Base-by-base conservation (phyloP, 2,797 vertebrate species). In the Schizopygopsis malacanthus region DNA sequence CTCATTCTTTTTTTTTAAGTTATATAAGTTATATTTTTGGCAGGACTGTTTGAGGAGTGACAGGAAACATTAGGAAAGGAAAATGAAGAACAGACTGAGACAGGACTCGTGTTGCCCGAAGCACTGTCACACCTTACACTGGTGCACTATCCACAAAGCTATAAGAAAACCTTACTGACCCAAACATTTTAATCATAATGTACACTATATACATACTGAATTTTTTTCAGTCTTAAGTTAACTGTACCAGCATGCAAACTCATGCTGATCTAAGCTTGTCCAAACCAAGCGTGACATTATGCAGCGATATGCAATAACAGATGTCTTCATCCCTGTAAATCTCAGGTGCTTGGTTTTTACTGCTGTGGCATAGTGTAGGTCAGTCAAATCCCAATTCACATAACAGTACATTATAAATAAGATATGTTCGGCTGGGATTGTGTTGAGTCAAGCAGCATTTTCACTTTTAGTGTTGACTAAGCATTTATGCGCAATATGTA, bases 391-490 rank as follows among this genome's bases (percentile, higher is more conserved):
- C 63, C 63, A 33, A 65, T 65, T 65, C 28, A 33, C 63, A 65
- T 65, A 65, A 65, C 63, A 65, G 63, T 33, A 18, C 2, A 7
- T 8, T 33, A 65, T 65, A 65, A 11, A n/a, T 56, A 56, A 22
- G 6, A 56, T 33, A 65, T 65, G 25, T 65, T 71, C 41, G 39
- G 1, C 41, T 73, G 15, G 28, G 45, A 73, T 28, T 50, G 67
- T 70, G 69, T 70, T 41, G 39, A 11, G n/a, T 73, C 71, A 73
- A 28, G 15, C 45, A n/a, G 71, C 25, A 28, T 73, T 73, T 73
- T 73, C 45, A 28, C 71, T 50, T 73, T 50, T 28, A 25, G 2
- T 18, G 15, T 18, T 28, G 45, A 73, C 43, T 50, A 18, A 33
- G 47, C 63, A 65, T 65, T 50, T 73, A 25, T 9, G 41, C 0